Evolutionary conservation across 2,797 vertebrate species (phyloP), one percentile per base, ranked within the genome.

Genomic region (Dromococcyx pavoninus): DNA sequence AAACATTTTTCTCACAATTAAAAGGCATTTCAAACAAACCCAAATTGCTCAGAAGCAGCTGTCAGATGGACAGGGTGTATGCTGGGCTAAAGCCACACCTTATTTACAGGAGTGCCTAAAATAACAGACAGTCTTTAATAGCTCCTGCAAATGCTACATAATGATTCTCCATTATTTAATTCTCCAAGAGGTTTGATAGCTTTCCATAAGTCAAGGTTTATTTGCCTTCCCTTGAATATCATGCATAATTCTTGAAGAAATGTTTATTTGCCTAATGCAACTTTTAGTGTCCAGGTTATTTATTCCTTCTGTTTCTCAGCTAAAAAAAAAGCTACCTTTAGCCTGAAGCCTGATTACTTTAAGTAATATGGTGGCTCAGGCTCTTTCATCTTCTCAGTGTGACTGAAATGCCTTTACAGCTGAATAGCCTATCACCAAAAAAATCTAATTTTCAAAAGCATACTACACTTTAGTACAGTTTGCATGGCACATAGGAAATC

Each of bases 261-360:
- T 97, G 96, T 98, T 98, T 98, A 98, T 98, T 98, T 98, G 97
- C 97, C 96, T 98, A 98, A 98, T 97, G 97, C 97, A 98, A 97
- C 97, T 98, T 98, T 97, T 97, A 98, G 96, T 96, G 96, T 97
- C 97, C 64, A 81, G 95, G 94, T 98, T 97, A 98, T 98, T 98
- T 98, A 98, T 98, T 97, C 88, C 91, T 91, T 91, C 92, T 95
- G 96, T 97, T 98, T 98, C 94, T 98, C 97, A 98, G 95, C 97
- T 96, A 62, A 86, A 94, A 97, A 76, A 91, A 94, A 97, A 93
- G 91, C 89, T 95, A 94, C 96, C 96, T 94, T 97, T 94, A 97
- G 95, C 96, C 95, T 96, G 88, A 44, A 96, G 96, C 88, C 93
- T 89, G 89, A 95, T 97, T 94, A 96, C 92, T 93, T 95, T 94